phyloP scores from a whole-genome alignment of 2,113 vertebrate genomes.

The Protobothrops mucrosquamatus region DNA sequence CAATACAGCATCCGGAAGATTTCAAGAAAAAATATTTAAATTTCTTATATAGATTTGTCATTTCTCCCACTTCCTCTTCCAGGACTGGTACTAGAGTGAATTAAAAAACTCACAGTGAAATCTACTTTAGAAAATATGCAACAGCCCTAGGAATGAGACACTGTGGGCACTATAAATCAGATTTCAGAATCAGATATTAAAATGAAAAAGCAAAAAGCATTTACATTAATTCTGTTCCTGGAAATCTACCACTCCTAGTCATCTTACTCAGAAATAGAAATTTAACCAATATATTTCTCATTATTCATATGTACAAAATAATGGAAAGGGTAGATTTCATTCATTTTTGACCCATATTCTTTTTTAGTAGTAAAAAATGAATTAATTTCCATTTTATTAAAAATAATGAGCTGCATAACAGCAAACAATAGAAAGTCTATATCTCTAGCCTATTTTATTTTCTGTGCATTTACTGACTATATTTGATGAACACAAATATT shows the following conservation, averaged over 20 bases:
- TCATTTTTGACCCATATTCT: not conserved
- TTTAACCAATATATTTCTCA: not conserved
- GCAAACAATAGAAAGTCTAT: not conserved
- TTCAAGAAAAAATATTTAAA: not conserved
- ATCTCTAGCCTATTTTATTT: not conserved
- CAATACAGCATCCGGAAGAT: not conserved
- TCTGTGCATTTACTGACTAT: not conserved
- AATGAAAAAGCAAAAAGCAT: not conserved
- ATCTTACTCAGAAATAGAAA: not conserved
- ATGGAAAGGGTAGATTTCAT: not conserved
- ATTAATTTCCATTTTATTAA: not conserved
- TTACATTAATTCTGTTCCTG: not conserved
- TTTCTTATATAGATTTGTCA: not conserved
- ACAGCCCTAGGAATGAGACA: not conserved
- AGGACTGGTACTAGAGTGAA: not conserved
- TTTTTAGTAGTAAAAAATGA: not conserved
- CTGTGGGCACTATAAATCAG: not conserved
- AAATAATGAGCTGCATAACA: not conserved
- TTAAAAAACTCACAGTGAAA: not conserved
- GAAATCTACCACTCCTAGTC: not conserved
- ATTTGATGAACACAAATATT: slow-evolving; percentile 16
- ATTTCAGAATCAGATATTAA: not conserved
- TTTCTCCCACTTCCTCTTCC: not conserved
- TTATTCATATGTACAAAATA: not conserved
- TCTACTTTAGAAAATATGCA: not conserved